Conservation (phyloP, 2,888 invertebrate genomes). For the Synergus itoensis region DNA sequence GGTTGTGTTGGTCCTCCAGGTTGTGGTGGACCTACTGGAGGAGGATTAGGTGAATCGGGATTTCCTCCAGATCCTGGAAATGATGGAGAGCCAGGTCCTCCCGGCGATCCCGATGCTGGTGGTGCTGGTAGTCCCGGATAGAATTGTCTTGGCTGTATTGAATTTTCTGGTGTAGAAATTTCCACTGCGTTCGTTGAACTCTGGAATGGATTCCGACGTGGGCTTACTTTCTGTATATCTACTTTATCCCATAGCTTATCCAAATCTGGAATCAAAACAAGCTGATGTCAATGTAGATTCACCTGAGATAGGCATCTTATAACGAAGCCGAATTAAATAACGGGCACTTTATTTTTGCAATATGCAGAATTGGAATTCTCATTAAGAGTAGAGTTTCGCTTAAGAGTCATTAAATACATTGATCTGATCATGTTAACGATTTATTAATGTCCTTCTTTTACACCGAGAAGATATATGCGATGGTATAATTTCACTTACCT, state of each 20-base stretch:
- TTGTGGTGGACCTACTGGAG: conserved; percentile 65
- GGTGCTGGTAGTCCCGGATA: conserved; percentile 77
- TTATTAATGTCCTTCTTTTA: background rate
- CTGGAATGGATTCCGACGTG: conserved; percentile 56
- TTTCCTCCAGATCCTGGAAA: conserved; percentile 52
- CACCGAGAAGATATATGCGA: background rate
- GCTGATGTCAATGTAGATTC: background rate
- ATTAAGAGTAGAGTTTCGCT: background rate
- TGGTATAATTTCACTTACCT: background rate
- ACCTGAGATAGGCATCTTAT: background rate
- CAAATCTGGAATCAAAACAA: conserved; percentile 53
- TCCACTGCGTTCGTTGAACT: conserved; percentile 47
- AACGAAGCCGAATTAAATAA: background rate
- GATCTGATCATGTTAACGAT: background rate
- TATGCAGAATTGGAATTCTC: background rate
- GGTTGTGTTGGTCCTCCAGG: conserved; percentile 68
- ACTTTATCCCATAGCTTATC: conserved; percentile 65
- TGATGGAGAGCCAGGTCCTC: conserved; percentile 45
- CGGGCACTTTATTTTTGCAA: background rate
- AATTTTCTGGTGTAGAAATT: conserved; percentile 42
- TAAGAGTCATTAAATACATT: background rate
- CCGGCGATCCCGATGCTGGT: conserved; percentile 66
- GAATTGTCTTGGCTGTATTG: conserved; percentile 50
- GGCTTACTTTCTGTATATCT: conserved; percentile 64
- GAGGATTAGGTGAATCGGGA: conserved; percentile 49